phyloP scores from a whole-genome alignment of 30 jellyfish, hydroid and myxozoan species.

The Mastigias papua region DNA sequence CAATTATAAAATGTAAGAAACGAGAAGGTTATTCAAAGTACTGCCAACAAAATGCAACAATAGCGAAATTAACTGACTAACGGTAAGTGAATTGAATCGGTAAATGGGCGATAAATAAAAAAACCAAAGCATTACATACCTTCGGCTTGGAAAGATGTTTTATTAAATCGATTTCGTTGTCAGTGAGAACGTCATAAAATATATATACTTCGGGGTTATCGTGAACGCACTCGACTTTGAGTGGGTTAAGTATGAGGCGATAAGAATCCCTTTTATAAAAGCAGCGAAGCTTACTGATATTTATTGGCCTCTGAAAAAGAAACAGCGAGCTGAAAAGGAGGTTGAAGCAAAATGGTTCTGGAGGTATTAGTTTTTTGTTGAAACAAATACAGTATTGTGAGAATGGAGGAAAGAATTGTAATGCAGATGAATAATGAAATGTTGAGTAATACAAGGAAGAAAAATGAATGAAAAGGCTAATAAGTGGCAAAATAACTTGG shows the following conservation, averaged over 20 bases:
- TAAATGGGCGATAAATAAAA: too few relatives aligned
- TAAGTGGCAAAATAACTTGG: background rate
- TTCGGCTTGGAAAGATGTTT: constrained; percentile 82
- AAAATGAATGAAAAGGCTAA: background rate
- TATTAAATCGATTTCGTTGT: constrained; percentile 51
- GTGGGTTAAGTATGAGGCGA: constrained; percentile 70
- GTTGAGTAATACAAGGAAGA: background rate
- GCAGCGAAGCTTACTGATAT: constrained; percentile 68
- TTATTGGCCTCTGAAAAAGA: constrained; percentile 49
- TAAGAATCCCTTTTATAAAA: constrained; percentile 68
- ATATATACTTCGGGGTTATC: constrained; percentile 90
- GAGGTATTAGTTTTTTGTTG: background rate
- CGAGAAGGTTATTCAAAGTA: too few relatives aligned
- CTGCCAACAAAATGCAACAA: too few relatives aligned
- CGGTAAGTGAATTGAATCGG: too few relatives aligned
- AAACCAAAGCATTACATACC: constrained; percentile 39
- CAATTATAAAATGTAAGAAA: too few relatives aligned
- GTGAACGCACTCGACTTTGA: constrained; percentile 80
- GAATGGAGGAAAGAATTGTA: background rate
- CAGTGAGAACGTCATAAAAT: constrained; percentile 69
- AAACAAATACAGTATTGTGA: background rate
- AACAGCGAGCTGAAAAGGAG: background rate
- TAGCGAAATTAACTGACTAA: too few relatives aligned
- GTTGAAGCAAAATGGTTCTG: background rate
- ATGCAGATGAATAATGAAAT: background rate